These are phyloP conservation scores for Chaenogobius annularis DNA, from an alignment of 2,113 vertebrate genomes.

Conservation along the genomic window DNA sequence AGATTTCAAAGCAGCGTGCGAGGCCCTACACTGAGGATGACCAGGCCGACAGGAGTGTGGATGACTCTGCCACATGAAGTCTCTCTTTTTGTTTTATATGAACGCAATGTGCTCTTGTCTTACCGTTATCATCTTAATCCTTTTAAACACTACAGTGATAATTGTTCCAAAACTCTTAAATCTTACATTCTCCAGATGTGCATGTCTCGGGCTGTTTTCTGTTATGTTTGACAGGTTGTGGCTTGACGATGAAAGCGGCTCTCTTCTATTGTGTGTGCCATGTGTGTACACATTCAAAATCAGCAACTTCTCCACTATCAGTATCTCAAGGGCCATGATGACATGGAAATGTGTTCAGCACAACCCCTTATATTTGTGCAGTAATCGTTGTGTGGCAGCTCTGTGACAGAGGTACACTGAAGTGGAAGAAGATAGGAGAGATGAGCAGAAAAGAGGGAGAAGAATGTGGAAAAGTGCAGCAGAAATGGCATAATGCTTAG, in stretches of 20 bases:
- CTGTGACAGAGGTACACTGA: slow-evolving; percentile 31
- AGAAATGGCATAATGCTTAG: slow-evolving; percentile 65
- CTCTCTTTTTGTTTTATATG: background rate
- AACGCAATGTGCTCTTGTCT: background rate
- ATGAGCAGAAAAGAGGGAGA: slow-evolving; percentile 36
- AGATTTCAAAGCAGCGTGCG: background rate
- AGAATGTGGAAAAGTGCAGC: slow-evolving; percentile 56
- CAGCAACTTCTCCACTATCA: slow-evolving; percentile 50
- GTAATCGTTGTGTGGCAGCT: slow-evolving; percentile 49
- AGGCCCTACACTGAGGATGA: background rate
- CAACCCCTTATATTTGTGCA: slow-evolving; percentile 51
- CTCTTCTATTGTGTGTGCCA: slow-evolving; percentile 13
- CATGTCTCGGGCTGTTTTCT: slow-evolving; percentile 9
- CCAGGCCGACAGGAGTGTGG: background rate
- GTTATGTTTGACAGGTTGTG: slow-evolving; percentile 18
- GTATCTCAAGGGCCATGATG: slow-evolving; percentile 60
- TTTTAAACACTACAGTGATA: background rate
- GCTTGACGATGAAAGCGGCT: slow-evolving; percentile 17
- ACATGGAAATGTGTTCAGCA: slow-evolving; percentile 61
- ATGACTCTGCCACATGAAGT: background rate
- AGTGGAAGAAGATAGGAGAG: slow-evolving; percentile 39
- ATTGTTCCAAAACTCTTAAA: background rate
- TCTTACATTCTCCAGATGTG: slow-evolving; percentile 19
- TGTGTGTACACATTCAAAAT: slow-evolving; percentile 16
- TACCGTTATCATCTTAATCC: background rate